These are phyloP conservation scores for Acanthurus leucopareius DNA, from an alignment of 2,797 vertebrate species.

Conservation along the genomic window DNA sequence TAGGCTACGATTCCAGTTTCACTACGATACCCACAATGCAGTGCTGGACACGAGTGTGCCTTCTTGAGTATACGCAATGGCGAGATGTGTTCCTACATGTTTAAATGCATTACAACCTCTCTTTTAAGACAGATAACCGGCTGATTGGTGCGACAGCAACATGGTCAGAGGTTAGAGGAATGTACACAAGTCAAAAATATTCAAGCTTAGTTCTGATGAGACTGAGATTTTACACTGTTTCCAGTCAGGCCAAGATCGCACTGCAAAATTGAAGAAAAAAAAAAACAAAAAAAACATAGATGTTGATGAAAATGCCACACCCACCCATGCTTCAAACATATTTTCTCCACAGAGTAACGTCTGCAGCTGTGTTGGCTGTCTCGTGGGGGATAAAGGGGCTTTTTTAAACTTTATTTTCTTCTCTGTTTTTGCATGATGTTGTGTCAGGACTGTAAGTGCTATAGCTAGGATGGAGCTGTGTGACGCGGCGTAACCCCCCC, in stretches of 20 bases:
- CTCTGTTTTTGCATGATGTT: conserved; percentile 39
- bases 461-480: conserved; percentile 60
- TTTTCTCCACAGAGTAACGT: conserved; percentile 33
- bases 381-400: conserved; percentile 13
- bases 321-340: conserved; percentile 16
- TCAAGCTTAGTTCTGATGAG: conserved; percentile 69
- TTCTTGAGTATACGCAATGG: conserved; percentile 47
- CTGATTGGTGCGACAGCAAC: conserved; percentile 61
- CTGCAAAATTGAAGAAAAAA: conserved; percentile 56
- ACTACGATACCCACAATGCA: conserved; percentile 75
- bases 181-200: conserved; percentile 79
- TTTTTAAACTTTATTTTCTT: conserved; percentile 22
- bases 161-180: conserved; percentile 80
- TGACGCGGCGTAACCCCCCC: conserved; percentile 43
- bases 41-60: conserved; percentile 58
- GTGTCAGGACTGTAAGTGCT: conserved; percentile 61
- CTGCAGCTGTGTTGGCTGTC: conserved; percentile 48
- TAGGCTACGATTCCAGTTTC: conserved; percentile 83
- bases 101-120: conserved; percentile 77
- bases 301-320: conserved; percentile 26
- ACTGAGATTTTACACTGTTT: conserved; percentile 79
- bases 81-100: conserved; percentile 38
- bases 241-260: conserved; percentile 75
- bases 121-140: conserved; percentile 64
- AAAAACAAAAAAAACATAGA: neutral